Evolutionary conservation across 2,888 invertebrate species (phyloP).

Genomic region (Parnassius smintheus): DNA sequence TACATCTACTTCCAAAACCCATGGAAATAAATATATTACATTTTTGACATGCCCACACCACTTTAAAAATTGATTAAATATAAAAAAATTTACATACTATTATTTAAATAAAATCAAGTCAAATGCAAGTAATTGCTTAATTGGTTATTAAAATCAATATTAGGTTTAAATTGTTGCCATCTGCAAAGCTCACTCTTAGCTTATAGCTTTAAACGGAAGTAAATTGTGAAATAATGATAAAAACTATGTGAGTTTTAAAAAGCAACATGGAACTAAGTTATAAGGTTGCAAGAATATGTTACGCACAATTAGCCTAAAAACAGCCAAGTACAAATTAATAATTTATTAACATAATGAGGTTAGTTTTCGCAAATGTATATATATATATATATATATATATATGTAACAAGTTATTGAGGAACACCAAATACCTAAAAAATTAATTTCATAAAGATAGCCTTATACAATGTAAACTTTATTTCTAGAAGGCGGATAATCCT

Average conservation of each 20-base stretch:
- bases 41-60: slow-evolving; percentile 36
- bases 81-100: slow-evolving; percentile 22
- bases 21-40: too few species aligned
- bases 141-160: too few species aligned
- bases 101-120: slow-evolving; percentile 7
- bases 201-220: too few species aligned
- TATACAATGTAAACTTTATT: slow-evolving; percentile 58
- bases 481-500: slow-evolving; percentile 72
- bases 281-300: background rate
- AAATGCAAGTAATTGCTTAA: too few species aligned
- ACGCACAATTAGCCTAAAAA: background rate
- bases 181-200: too few species aligned
- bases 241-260: too few species aligned
- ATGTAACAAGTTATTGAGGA: slow-evolving; percentile 32
- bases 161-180: too few species aligned
- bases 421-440: slow-evolving; percentile 35
- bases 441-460: slow-evolving; percentile 32
- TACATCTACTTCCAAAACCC: too few species aligned
- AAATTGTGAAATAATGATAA: too few species aligned
- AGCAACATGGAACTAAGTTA: too few species aligned
- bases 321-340: slow-evolving; percentile 17
- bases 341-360: slow-evolving; percentile 23
- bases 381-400: slow-evolving; percentile 3
- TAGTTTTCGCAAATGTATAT: slow-evolving; percentile 8
- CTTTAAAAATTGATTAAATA: slow-evolving; percentile 27